Evolutionary conservation across 2,113 vertebrate genomes (phyloP), one percentile per base, ranked within the genome.

Genomic region (Cardinalis cardinalis): DNA sequence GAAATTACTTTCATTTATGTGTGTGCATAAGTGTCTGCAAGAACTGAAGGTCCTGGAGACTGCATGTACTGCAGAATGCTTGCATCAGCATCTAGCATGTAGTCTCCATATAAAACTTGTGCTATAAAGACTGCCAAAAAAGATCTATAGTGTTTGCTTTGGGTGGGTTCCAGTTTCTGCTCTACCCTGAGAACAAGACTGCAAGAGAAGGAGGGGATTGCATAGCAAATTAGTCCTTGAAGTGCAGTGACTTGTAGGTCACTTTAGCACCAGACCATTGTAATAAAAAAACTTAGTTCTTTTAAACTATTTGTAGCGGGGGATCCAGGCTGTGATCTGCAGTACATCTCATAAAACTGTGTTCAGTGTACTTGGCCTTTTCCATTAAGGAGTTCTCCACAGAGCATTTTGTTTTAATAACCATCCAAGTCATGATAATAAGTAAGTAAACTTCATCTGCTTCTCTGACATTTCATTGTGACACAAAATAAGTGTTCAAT

Each of bases 81-180:
- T 81, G 43, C 66, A 81, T 89, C 66, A 76, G 53, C 65, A 66
- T 61, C 61, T 68, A 82, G 53, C 75, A 92, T 77, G 63, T 61
- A 51, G 82, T 58, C 59, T 83, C 59, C 59, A 26, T 53, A 46
- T 73, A 32, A 53, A 80, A 79, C 12, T 87, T 69, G 31, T 65
- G 75, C 88, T 80, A 38, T 83, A 90, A 86, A 89, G 79, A 8
- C 55, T 83, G 83, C 48, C 56, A 81, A 68, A 51, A 31, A 59
- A 93, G 86, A 90, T 64, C 34, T 87, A 74, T 48, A 84, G 49
- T 56, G 76, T 90, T 94, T 87, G 69, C 60, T 73, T 90, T 95
- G 86, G 64, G 79, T 55, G 46, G 46, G 20, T 83, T 90, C 91
- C 92, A 88, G 65, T 77, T 90, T 70, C 69, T 6, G 3, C 52